Conservation (phyloP, 1,140 invertebrate species). For the Nasonia longicornis region DNA sequence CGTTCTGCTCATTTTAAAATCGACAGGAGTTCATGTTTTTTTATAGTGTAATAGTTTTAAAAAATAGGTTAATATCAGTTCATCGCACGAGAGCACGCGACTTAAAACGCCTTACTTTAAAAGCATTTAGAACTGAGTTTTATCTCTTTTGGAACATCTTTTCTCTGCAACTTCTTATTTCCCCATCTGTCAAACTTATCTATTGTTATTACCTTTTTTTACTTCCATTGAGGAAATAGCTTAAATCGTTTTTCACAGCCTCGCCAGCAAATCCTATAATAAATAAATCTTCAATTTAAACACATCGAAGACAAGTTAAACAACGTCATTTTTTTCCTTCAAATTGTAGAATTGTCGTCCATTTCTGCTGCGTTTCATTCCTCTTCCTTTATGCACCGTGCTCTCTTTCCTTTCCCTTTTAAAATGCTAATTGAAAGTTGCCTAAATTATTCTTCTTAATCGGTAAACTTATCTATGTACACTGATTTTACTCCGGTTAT, state of each 20-base stretch:
- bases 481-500: slow-evolving; percentile 49
- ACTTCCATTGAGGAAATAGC: slow-evolving; percentile 34
- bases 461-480: slow-evolving; percentile 59
- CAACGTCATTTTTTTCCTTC: slow-evolving; percentile 11
- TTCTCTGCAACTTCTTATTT: slow-evolving; percentile 8
- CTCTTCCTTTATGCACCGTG: slow-evolving; percentile 27
- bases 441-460: slow-evolving; percentile 47
- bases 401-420: slow-evolving; percentile 31
- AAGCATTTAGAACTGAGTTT: slow-evolving; percentile 41
- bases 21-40: slow-evolving; percentile 26
- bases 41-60: slow-evolving; percentile 42
- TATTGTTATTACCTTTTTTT: slow-evolving; percentile 38
- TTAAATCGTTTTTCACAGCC: slow-evolving; percentile 50
- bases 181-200: slow-evolving; percentile 35
- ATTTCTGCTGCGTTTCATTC: slow-evolving; percentile 27
- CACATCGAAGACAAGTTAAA: slow-evolving; percentile 26
- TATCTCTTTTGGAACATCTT: slow-evolving; percentile 31
- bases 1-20: slow-evolving; percentile 31
- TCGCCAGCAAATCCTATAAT: slow-evolving; percentile 47
- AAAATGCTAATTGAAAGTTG: slow-evolving; percentile 29
- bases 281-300: slow-evolving; percentile 43
- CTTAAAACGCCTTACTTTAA: slow-evolving; percentile 23
- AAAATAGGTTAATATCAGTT: slow-evolving; percentile 48
- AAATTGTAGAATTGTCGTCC: slow-evolving; percentile 31
- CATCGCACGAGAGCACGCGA: slow-evolving; percentile 24